These are phyloP conservation scores for Heptranchias perlo DNA, from an alignment of 2,113 vertebrate genomes.

Conservation along the genomic window DNA sequence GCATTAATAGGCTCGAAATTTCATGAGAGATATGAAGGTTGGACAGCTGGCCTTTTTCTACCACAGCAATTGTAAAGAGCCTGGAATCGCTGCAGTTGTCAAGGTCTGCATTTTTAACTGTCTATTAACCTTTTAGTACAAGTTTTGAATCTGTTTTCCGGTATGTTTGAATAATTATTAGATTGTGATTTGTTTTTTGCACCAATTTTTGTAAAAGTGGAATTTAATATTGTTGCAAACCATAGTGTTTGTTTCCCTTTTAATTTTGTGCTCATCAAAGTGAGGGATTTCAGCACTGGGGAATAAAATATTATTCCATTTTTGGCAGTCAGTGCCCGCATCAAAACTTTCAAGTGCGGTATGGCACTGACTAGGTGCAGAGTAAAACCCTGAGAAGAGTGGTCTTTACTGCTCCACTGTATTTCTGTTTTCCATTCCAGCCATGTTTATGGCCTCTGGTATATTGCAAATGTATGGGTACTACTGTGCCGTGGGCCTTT, in stretches of 20 bases:
- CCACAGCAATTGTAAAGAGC: slow-evolving; percentile 95
- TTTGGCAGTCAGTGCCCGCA: too few species aligned
- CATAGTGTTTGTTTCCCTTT: background rate
- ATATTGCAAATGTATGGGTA: too few species aligned
- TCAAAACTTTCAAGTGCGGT: background rate
- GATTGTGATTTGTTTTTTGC: background rate
- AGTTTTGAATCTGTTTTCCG: background rate
- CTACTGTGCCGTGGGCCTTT: too few species aligned
- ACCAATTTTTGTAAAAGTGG: background rate
- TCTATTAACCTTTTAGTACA: background rate
- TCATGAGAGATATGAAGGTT: slow-evolving; percentile 82
- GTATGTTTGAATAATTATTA: background rate
- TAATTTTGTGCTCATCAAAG: background rate
- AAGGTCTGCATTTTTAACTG: slow-evolving; percentile 59
- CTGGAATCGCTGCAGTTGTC: slow-evolving; percentile 79
- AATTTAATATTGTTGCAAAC: background rate
- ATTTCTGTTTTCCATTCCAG: too few species aligned
- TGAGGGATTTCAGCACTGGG: background rate
- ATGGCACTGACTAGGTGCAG: background rate
- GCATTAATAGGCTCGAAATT: slow-evolving; percentile 79
- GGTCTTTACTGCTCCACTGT: too few species aligned
- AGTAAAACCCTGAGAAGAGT: background rate
- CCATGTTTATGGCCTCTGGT: too few species aligned
- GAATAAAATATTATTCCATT: background rate
- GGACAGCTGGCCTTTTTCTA: slow-evolving; percentile 89